phyloP scores from a whole-genome alignment of 2,888 invertebrate species.

The Julus scandinavius region DNA sequence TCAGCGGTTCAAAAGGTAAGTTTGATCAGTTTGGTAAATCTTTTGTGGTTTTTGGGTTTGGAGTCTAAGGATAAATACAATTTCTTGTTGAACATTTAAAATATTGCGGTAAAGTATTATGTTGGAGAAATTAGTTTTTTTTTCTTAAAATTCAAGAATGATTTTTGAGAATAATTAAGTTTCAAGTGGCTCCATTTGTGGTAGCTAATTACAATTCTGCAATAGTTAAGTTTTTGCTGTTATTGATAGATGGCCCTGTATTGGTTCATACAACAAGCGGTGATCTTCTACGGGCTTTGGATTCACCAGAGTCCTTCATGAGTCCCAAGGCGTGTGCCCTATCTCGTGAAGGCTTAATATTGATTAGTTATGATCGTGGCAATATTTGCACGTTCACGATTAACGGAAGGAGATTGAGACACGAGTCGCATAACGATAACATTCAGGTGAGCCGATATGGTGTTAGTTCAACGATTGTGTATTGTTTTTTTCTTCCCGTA shows the following conservation, averaged over 20 bases:
- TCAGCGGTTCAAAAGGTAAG: conserved; percentile 86
- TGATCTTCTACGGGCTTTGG: conserved; percentile 90
- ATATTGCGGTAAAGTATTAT: too few species aligned
- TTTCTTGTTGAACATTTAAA: too few species aligned
- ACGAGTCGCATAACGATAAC: conserved; percentile 93
- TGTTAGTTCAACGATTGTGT: too few species aligned
- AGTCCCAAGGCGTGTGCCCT: conserved; percentile 89
- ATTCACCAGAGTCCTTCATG: conserved; percentile 79
- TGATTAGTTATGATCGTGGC: conserved; percentile 91
- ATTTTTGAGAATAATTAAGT: neutral
- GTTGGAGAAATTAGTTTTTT: too few species aligned
- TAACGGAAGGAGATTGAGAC: conserved; percentile 88
- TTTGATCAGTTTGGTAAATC: conserved; percentile 35
- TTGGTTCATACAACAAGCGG: conserved; percentile 98
- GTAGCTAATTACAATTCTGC: neutral
- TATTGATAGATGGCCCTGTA: conserved; percentile 85
- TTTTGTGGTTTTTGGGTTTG: too few species aligned
- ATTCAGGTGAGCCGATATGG: conserved; percentile 77
- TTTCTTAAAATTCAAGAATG: too few species aligned
- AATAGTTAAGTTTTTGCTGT: neutral
- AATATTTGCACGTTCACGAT: conserved; percentile 94
- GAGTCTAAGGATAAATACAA: too few species aligned
- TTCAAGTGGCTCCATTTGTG: neutral
- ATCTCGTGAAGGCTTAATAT: conserved; percentile 95
- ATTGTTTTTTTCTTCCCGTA: neutral